These are phyloP conservation scores for Stigmatopora argus DNA, from an alignment of 2,113 vertebrate genomes.

Conservation along the genomic window DNA sequence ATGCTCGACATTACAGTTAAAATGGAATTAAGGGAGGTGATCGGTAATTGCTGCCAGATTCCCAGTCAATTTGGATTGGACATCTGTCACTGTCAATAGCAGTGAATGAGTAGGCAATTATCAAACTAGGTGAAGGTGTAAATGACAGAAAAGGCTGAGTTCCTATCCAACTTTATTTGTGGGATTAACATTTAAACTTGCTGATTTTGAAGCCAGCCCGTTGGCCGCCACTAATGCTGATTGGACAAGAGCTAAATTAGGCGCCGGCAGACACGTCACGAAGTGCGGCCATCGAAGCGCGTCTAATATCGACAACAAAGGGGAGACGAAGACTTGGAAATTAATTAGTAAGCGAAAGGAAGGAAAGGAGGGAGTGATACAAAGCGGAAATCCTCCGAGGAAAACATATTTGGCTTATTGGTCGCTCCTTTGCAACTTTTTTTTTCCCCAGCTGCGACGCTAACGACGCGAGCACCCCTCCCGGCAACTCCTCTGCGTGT, in stretches of 20 bases:
- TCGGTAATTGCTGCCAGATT: too few relatives aligned
- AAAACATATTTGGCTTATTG: conserved; percentile 29
- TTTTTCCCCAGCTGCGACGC: conserved; percentile 25
- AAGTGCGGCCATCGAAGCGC: not conserved
- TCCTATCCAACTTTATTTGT: not conserved
- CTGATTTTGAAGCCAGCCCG: not conserved
- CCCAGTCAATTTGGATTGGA: too few relatives aligned
- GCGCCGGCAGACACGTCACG: not conserved
- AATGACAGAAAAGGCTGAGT: not conserved
- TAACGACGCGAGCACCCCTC: conserved; percentile 12
- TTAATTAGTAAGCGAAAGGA: conserved; percentile 33
- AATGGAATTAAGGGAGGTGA: too few relatives aligned
- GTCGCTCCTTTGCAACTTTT: conserved; percentile 33
- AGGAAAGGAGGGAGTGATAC: conserved; percentile 31
- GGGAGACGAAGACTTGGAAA: conserved; percentile 15
- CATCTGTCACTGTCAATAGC: too few relatives aligned
- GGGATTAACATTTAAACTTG: not conserved
- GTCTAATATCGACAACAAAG: conserved; percentile 8
- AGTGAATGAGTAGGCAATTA: not conserved
- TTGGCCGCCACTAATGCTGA: not conserved
- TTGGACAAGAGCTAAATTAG: conserved; percentile 15
- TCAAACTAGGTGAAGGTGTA: not conserved
- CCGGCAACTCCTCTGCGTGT: conserved; percentile 19
- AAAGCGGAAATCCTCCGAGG: conserved; percentile 44
- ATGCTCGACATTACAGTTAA: too few relatives aligned